Base-by-base conservation (phyloP, 2,113 vertebrate species). In the Pungitius pungitius region DNA sequence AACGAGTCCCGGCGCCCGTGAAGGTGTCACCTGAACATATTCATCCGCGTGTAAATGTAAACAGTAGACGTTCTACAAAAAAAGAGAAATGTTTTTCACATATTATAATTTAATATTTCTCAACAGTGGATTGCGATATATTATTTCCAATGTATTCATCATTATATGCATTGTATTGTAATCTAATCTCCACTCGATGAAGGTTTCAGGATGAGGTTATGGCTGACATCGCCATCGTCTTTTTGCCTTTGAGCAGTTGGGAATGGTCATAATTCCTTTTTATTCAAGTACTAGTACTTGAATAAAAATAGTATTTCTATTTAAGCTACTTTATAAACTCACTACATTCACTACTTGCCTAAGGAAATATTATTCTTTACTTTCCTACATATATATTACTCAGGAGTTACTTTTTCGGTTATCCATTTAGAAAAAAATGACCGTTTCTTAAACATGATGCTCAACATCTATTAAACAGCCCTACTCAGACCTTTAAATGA, bases 11-110 rank as follows among this genome's bases (percentile, higher is more conserved):
- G 89, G 88, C 49, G 40, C 68, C 74, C 81, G 65, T 76, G 72
- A 90, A 89, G 84, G 88, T 90, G 90, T 92, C 91, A 93, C 93
- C 94, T 94, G 93, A 87, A 89, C 24, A 67, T 89, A 94, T 93
- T 58, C 89, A 67, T 94, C 91, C 94, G 94, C 94, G 61, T 65
- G 30, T 22, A 33, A 45, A 91, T 57, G 65, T 93, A 93, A 93
- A 94, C 91, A 93, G 24, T 75, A 85, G 39, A 66, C 55, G 71
- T 52, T 24, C 18, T 30, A 69, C 52, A 77, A 81, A 61, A 55
- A 55, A 62, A n/a, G 8, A 58, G 35, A 39, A 27, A 0, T 10
- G 17, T 69, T 43, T 69, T 43, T 17, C 8, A 69, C 10, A 40
- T 7, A 33, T 54, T 70, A 14, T 1, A 24, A 2, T 30, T 4